phyloP scores from a whole-genome alignment of 1,140 invertebrate species.

The Leptopilina boulardi region DNA sequence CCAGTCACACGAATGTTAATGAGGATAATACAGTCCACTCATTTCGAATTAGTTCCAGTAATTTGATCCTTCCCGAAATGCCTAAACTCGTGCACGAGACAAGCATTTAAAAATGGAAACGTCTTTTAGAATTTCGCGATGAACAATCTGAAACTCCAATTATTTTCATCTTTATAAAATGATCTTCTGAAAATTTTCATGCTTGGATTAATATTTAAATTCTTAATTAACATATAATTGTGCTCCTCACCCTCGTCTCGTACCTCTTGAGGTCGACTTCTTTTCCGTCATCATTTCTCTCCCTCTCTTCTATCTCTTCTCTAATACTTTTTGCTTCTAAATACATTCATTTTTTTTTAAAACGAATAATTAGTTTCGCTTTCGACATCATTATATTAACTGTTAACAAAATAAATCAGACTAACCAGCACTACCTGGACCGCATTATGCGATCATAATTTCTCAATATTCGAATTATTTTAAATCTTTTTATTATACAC shows the following conservation, averaged over 20 bases:
- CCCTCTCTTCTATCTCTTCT: background rate
- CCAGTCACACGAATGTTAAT: conserved; percentile 64
- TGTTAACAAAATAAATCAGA: background rate
- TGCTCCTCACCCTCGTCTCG: conserved; percentile 13
- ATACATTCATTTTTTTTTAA: too few relatives aligned
- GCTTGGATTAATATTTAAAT: conserved; percentile 11
- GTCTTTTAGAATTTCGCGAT: background rate
- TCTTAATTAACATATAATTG: conserved; percentile 3
- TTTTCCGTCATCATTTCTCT: conserved; percentile 22
- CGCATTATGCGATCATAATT: background rate
- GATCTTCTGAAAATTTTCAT: conserved; percentile 10
- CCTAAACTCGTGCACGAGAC: conserved; percentile 84
- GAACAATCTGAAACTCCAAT: background rate
- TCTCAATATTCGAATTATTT: background rate
- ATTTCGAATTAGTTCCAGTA: conserved; percentile 73
- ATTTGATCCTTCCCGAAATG: conserved; percentile 77
- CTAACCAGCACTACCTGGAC: background rate
- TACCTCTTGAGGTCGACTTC: conserved; percentile 17
- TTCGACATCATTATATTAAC: conserved; percentile 3
- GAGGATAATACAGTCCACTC: conserved; percentile 69
- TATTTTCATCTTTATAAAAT: conserved; percentile 32
- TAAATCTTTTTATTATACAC: background rate
- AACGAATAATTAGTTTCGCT: background rate
- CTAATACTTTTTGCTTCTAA: background rate
- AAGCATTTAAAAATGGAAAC: conserved; percentile 78